These are phyloP conservation scores for Lycodopsis pacificus DNA, from an alignment of 2,797 vertebrate genomes.

Conservation along the genomic window DNA sequence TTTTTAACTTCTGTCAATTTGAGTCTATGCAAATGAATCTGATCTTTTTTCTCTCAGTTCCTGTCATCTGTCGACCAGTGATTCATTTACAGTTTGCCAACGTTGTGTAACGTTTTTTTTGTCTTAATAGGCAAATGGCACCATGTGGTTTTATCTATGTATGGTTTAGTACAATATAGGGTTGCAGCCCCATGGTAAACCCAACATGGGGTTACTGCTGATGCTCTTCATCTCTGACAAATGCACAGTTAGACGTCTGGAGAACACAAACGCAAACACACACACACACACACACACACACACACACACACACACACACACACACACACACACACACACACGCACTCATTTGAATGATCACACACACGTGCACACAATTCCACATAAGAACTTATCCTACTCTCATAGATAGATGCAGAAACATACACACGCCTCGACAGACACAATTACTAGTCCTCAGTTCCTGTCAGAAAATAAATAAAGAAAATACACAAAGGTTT, in stretches of 20 bases:
- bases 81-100: constrained; percentile 15
- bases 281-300: no score
- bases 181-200: constrained; percentile 56
- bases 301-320: background rate
- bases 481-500: background rate
- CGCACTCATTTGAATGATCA: background rate
- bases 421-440: constrained; percentile 4
- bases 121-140: constrained; percentile 36
- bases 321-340: background rate
- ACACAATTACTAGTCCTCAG: constrained; percentile 2
- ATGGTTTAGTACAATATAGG: constrained; percentile 67
- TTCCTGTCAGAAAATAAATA: background rate
- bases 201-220: constrained; percentile 48
- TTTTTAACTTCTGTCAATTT: constrained; percentile 5
- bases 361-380: background rate
- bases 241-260: constrained; percentile 56
- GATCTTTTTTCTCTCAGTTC: background rate
- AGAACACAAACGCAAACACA: constrained; percentile 4
- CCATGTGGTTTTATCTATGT: constrained; percentile 77
- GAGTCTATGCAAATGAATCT: background rate
- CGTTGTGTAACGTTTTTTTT: constrained; percentile 46
- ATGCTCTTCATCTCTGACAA: constrained; percentile 72
- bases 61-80: background rate
- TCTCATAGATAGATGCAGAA: background rate
- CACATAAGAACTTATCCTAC: background rate